Evolutionary conservation across 2,113 vertebrate genomes (phyloP).

Genomic region (Gobio gobio): DNA sequence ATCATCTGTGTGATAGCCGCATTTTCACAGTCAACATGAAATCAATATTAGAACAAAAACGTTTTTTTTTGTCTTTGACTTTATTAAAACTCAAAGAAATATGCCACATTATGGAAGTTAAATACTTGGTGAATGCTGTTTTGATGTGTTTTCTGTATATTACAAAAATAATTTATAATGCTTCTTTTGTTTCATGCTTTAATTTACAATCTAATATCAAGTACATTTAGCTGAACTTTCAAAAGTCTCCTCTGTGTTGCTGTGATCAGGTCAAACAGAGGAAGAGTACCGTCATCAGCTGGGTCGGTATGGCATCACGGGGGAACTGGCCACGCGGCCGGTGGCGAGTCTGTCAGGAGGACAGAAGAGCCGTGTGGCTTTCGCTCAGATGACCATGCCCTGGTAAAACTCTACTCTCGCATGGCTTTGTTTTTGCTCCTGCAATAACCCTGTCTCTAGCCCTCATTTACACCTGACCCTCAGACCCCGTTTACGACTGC

Average conservation of each 20-base stretch:
- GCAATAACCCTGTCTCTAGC: background rate
- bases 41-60: background rate
- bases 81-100: background rate
- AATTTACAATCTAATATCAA: background rate
- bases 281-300: conserved; percentile 98
- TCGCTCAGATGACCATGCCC: conserved; percentile 98
- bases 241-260: background rate
- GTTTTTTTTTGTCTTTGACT: background rate
- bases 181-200: background rate
- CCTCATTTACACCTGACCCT: background rate
- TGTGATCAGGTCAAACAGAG: conserved; percentile 84
- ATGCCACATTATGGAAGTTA: background rate
- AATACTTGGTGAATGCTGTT: background rate
- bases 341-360: conserved; percentile 95
- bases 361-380: conserved; percentile 97
- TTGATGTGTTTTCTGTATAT: background rate
- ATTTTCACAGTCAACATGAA: background rate
- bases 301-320: conserved; percentile 92
- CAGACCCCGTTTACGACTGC: no score
- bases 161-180: background rate
- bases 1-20: background rate
- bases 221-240: background rate
- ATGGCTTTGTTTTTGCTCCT: background rate
- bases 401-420: conserved; percentile 75
- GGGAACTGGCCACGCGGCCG: conserved; percentile 89